These are phyloP conservation scores for Petrophora chlorosata DNA, from an alignment of 2,888 invertebrate genomes.

Conservation along the genomic window DNA sequence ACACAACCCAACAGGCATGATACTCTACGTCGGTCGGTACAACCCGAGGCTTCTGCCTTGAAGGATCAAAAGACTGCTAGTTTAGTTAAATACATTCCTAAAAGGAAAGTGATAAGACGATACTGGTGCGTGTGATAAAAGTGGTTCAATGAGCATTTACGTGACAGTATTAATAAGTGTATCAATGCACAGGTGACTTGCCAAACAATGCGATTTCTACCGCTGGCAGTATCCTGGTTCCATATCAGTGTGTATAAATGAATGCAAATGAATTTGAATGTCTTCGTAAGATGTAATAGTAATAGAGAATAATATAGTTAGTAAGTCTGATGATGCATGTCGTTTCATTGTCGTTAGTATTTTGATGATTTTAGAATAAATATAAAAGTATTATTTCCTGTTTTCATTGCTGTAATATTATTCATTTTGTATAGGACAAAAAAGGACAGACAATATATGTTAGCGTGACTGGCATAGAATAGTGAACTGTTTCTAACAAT, in stretches of 20 bases:
- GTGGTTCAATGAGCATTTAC: constrained; percentile 74
- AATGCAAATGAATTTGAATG: constrained; percentile 56
- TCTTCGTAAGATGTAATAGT: constrained; percentile 52
- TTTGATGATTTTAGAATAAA: constrained; percentile 56
- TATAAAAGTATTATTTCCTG: constrained; percentile 15
- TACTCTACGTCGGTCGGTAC: constrained; percentile 94
- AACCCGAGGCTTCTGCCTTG: constrained; percentile 92
- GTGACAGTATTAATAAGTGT: constrained; percentile 80
- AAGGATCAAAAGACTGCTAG: constrained; percentile 77
- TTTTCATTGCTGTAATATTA: background rate
- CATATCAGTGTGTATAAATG: constrained; percentile 65
- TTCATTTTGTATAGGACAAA: background rate
- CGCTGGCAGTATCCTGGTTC: constrained; percentile 49
- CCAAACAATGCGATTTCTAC: constrained; percentile 32
- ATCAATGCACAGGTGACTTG: constrained; percentile 59
- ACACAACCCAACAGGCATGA: constrained; percentile 96
- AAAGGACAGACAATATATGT: background rate
- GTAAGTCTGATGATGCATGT: constrained; percentile 50
- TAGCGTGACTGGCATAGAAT: constrained; percentile 12
- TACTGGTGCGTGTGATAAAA: constrained; percentile 75
- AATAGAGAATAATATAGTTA: constrained; percentile 49
- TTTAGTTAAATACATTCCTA: constrained; percentile 72
- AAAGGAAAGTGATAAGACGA: constrained; percentile 77
- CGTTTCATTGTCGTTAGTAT: constrained; percentile 53
- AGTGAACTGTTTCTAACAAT: too few species aligned